phyloP scores from a whole-genome alignment of 1,140 invertebrate genomes.

The Solenopsis fugax region DNA sequence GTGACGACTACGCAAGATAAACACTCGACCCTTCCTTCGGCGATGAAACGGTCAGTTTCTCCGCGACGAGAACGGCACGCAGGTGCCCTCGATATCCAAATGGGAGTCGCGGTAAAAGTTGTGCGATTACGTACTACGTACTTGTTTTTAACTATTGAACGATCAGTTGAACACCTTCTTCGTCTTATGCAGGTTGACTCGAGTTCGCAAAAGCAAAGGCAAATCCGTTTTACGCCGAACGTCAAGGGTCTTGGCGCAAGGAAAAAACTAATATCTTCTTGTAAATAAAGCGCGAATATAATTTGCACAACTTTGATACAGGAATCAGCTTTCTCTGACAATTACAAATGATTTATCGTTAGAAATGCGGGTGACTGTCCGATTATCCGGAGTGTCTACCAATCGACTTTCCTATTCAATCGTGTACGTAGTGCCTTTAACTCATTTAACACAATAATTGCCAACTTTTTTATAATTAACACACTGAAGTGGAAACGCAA shows the following conservation, averaged over 20 bases:
- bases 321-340: conserved; percentile 41
- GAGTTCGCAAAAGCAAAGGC: background rate
- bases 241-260: background rate
- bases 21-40: conserved; percentile 32
- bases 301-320: conserved; percentile 28
- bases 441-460: background rate
- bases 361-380: conserved; percentile 41
- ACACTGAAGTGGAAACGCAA: background rate
- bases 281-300: background rate
- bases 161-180: conserved; percentile 30
- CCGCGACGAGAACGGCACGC: conserved; percentile 61
- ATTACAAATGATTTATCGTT: conserved; percentile 55
- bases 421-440: background rate
- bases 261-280: background rate
- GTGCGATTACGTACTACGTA: conserved; percentile 73
- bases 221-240: background rate
- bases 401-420: conserved; percentile 20
- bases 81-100: conserved; percentile 79
- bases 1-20: conserved; percentile 28
- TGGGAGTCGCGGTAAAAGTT: conserved; percentile 78
- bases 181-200: background rate
- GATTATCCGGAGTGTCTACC: conserved; percentile 18
- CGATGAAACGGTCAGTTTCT: conserved; percentile 67
- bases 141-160: conserved; percentile 19
- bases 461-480: background rate